Base-by-base conservation (phyloP, 2,888 invertebrate genomes). In the Disparrhopalites patrizii region DNA sequence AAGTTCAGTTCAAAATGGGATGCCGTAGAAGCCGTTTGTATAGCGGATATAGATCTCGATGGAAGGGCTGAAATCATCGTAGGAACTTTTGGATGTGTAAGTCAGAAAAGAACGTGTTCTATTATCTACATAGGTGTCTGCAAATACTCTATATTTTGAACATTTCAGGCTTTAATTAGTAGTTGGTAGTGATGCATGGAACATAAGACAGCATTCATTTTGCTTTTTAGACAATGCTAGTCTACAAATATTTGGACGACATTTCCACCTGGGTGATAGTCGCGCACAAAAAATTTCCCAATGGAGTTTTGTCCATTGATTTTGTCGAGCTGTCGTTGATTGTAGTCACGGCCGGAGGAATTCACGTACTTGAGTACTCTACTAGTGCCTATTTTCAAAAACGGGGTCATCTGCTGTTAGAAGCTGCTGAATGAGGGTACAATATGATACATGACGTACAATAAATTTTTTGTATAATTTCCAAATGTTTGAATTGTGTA, bases 41-140 rank as follows among this genome's bases (percentile, higher is more conserved):
- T 85, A 13, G 84, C 84, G 5, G 88, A 89, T 78, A 80, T 88
- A 58, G 86, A 88, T 78, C 85, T 88, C 81, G 88, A 88, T 79
- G 86, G 87, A 1, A 78, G 81, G 63, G 83, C 85, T 75, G 88
- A 88, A 80, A 83, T 89, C 65, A 76, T 88, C 25, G 78, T 89
- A 36, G 88, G 88, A 62, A 87, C 85, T 10, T 87, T 86, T 78
- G 84, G 84, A 36, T 85, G 86, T 78, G 85, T 84, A 77, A 67
- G 62, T 55, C 1, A 23, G n/a, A 23, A 7, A 51, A 23, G n/a
- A 20, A 4, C 27, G 5, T 43, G 18, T 28, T 23, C n/a, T 27
- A 15, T 8, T 28, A 27, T 23, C 8, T 25, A 28, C n/a, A n/a
- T n/a, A n/a, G n/a, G n/a, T n/a, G n/a, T n/a, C n/a, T n/a, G n/a